Base-by-base conservation (phyloP, 2,888 invertebrate genomes). In the Parthenolecanium corni region DNA sequence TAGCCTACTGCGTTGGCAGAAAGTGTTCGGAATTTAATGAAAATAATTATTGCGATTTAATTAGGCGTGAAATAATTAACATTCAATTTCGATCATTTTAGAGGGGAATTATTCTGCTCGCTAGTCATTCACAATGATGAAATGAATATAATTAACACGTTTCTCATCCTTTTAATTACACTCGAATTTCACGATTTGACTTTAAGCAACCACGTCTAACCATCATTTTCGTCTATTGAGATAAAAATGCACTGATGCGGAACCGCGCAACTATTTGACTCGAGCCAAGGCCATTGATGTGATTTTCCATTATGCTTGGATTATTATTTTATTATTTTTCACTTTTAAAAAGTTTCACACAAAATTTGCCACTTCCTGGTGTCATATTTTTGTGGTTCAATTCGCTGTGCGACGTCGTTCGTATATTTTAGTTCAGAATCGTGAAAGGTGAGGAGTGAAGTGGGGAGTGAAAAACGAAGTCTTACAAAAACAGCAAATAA, bases 141-240 rank as follows among this genome's bases (percentile, higher is more conserved):
- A n/a, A n/a, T n/a, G n/a, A 31, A 31, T 4, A 9, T 31, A 31
- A 9, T 4, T 31, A 31, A 31, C 31, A 47, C 24, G 1, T 23
- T 18, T 18, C 47, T 47, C 21, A 16, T 49, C 58, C 49, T 23
- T n/a, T 57, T 42, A 56, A 56, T 42, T 58, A 25, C 46, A n/a
- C 20, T 23, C 16, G 40, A 36, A 61, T 51, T 61, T 61, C 47
- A 51, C 36, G 61, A 61, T 31, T 31, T 9, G 31, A 31, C 31
- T 31, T 31, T 31, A 31, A n/a, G n/a, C 9, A 31, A 31, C 31
- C 31, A 31, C 31, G 31, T 61, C 36, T 16, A 47, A 16, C 12
- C 49, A 36, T 58, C 51, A 61, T 31, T 58, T 51, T 49, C 61
- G 49, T 61, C 61, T 38, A 61, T 38, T 61, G 61, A 61, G 61